These are phyloP conservation scores for Schizaphis graminum DNA, from an alignment of 2,888 invertebrate species.

Conservation along the genomic window DNA sequence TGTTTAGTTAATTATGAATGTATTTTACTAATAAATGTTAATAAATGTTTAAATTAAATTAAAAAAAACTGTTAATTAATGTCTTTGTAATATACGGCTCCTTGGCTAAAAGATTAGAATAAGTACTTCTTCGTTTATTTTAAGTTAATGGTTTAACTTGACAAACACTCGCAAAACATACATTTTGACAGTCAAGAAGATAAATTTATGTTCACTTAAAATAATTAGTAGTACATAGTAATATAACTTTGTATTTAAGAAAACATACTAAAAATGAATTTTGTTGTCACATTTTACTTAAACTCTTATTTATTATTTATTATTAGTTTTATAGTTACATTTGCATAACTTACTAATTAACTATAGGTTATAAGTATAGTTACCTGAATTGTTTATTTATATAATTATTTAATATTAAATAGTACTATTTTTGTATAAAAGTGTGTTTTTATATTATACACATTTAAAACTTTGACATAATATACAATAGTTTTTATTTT, in stretches of 20 bases:
- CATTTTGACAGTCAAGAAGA: neutral
- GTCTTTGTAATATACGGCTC: neutral
- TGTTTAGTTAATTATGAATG: neutral
- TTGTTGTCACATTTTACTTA: neutral
- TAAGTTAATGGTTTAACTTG: constrained; percentile 1
- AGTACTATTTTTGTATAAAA: no score
- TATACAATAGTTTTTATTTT: no score
- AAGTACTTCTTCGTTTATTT: constrained; percentile 7
- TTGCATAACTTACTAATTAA: no score
- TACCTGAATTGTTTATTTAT: no score
- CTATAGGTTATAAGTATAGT: no score
- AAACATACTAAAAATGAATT: neutral
- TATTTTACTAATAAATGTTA: neutral
- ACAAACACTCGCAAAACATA: neutral
- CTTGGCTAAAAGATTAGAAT: neutral
- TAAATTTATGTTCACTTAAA: constrained; percentile 11
- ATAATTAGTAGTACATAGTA: constrained; percentile 6
- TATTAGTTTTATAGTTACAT: neutral
- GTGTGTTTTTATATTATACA: no score
- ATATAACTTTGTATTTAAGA: neutral
- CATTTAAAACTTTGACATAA: no score
- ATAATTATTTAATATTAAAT: no score
- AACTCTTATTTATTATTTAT: neutral
- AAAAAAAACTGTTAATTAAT: neutral
- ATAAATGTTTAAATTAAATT: neutral